Conservation (phyloP, 2,888 invertebrate species). For the Melanostoma scalare region DNA sequence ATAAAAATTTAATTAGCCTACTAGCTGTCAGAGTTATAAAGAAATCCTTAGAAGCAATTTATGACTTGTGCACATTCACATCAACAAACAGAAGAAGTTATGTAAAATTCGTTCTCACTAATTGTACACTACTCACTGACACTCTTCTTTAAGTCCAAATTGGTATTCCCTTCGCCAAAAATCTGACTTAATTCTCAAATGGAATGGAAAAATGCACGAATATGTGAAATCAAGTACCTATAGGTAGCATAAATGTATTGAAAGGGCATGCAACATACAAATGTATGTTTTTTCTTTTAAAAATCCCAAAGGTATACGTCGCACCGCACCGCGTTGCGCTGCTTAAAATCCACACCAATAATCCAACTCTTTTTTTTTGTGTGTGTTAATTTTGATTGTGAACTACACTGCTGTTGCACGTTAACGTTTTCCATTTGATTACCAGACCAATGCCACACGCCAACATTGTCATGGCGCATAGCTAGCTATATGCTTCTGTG, state of each 20-base stretch:
- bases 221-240: conserved; percentile 49
- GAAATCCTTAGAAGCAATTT: conserved; percentile 20
- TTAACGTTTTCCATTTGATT: conserved; percentile 66
- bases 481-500: conserved; percentile 4
- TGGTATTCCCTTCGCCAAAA: conserved; percentile 16
- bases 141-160: conserved; percentile 13
- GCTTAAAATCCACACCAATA: conserved; percentile 12
- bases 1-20: conserved; percentile 26
- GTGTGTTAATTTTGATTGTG: neutral
- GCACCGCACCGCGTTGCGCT: no score
- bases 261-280: conserved; percentile 20
- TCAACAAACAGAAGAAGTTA: conserved; percentile 8
- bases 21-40: conserved; percentile 9
- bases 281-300: neutral
- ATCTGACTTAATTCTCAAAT: conserved; percentile 60
- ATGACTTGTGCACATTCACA: conserved; percentile 29
- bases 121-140: conserved; percentile 10
- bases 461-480: conserved; percentile 46
- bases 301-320: conserved; percentile 2
- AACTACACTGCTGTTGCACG: conserved; percentile 37
- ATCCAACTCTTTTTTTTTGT: conserved; percentile 22
- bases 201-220: conserved; percentile 61
- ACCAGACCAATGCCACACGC: conserved; percentile 61
- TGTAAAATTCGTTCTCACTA: conserved; percentile 19
- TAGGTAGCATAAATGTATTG: conserved; percentile 36